These are phyloP conservation scores for Sebastes glaucus DNA, from an alignment of 2,797 vertebrate species.

Conservation along the genomic window DNA sequence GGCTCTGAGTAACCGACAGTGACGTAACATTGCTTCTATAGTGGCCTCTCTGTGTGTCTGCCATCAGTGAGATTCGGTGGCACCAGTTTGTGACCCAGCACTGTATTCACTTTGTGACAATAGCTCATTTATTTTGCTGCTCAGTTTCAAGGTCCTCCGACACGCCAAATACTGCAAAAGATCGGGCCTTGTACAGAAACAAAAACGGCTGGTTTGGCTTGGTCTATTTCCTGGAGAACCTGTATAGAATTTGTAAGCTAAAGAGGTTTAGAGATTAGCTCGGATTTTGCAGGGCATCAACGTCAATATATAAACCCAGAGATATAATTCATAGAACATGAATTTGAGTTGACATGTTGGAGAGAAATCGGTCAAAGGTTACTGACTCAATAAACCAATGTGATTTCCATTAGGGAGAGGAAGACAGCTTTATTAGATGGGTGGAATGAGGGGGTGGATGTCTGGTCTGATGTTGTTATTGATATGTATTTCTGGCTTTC, in stretches of 20 bases:
- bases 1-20: conserved; percentile 59
- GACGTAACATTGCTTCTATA: conserved; percentile 77
- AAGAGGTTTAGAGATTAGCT: background rate
- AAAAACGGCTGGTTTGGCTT: background rate
- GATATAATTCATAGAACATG: background rate
- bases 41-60: conserved; percentile 77
- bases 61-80: conserved; percentile 63
- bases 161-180: conserved; percentile 18
- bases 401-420: conserved; percentile 7
- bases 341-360: background rate
- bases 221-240: conserved; percentile 26
- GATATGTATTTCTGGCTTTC: background rate
- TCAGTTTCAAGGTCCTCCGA: conserved; percentile 50
- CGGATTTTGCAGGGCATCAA: background rate
- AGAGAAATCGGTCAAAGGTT: background rate
- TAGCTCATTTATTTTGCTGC: conserved; percentile 64
- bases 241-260: background rate
- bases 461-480: background rate
- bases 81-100: conserved; percentile 74
- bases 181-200: conserved; percentile 3
- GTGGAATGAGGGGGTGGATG: background rate
- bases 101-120: conserved; percentile 70
- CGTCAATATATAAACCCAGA: background rate
- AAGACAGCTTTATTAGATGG: conserved; percentile 4
- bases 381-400: background rate